A percentile compares a stretch with the other conserved stretches of the same genome.
These are phyloP conservation scores for Manis pentadactyla DNA, from an alignment of 2,797 vertebrate genomes.

Conservation along the genomic window DNA sequence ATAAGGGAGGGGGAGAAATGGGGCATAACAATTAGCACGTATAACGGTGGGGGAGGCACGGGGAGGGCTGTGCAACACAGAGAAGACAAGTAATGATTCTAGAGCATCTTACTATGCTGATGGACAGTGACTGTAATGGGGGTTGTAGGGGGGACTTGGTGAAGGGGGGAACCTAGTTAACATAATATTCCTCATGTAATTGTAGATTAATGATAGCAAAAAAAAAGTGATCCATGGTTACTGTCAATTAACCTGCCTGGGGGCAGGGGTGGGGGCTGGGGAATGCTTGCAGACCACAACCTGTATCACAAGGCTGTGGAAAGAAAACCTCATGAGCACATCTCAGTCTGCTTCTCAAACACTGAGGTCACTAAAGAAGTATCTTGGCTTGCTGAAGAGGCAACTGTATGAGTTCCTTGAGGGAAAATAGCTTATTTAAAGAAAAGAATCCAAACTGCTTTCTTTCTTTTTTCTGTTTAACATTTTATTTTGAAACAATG, in stretches of 20 bases:
- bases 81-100: too few species aligned
- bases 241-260: neutral
- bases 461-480: neutral
- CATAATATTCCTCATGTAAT: too few species aligned
- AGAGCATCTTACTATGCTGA: too few species aligned
- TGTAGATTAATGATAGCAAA: too few species aligned
- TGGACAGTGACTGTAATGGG: too few species aligned
- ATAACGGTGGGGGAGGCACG: too few species aligned
- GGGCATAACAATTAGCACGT: too few species aligned
- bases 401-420: neutral
- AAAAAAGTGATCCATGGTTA: neutral
- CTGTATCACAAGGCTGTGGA: neutral
- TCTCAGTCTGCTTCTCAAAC: neutral
- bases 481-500: neutral
- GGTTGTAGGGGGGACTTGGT: too few species aligned
- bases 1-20: too few species aligned
- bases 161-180: too few species aligned
- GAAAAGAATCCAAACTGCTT: conserved; percentile 1
- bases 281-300: neutral
- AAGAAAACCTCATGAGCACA: neutral
- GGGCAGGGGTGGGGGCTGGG: neutral
- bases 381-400: conserved; percentile 3
- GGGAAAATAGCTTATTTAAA: conserved; percentile 46
- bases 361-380: neutral
- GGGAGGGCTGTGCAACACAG: too few species aligned